phyloP scores from a whole-genome alignment of 2,113 vertebrate genomes.

The rabbit (Oryctolagus cuniculus) region mOryCun1.1 NC_091453.1:131112501-131113000 shows the following conservation, averaged over 20 bases:
- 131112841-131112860: slow-evolving; percentile 66
- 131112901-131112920: slow-evolving; percentile 23
- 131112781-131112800: slow-evolving; percentile 75
- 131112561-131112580: not conserved
- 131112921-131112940: slow-evolving; percentile 32
- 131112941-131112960: slow-evolving; percentile 6
- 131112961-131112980: slow-evolving; percentile 35
- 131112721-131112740: slow-evolving; percentile 74
- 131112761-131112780: slow-evolving; percentile 59
- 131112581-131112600: not conserved
- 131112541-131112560: slow-evolving; percentile 20
- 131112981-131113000: not conserved
- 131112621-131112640: not conserved
- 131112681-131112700: slow-evolving; percentile 67
- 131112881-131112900: slow-evolving; percentile 55
- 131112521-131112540: not conserved
- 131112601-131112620: not conserved
- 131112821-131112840: slow-evolving; percentile 68
- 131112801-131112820: slow-evolving; percentile 74
- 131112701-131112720: slow-evolving; percentile 51
- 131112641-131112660: slow-evolving; percentile 15
- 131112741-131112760: slow-evolving; percentile 70
- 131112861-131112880: slow-evolving; percentile 61
- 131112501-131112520: slow-evolving; percentile 22
- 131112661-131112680: slow-evolving; percentile 48